Evolutionary conservation across 2,797 vertebrate species (phyloP), one percentile per base, ranked within the genome.

Genomic region (Eulemur mongoz): DNA sequence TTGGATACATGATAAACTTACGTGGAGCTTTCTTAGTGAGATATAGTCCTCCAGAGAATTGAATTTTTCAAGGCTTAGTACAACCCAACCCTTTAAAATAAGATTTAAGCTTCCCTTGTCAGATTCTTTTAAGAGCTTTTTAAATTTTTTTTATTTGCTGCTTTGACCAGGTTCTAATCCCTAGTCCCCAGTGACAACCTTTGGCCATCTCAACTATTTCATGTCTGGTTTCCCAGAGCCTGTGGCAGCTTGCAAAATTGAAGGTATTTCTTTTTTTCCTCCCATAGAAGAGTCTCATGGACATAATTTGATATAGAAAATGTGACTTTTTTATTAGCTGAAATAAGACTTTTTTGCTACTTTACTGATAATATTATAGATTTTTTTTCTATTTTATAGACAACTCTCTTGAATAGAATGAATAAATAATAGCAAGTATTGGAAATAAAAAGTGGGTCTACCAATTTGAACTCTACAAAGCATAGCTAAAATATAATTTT

Each of bases 1-100:
- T 98, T 98, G 98, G 98, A 98, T 98, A 98, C 98, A 98, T 98
- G 98, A 98, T 98, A 98, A 99, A 99, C 98, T 98, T 98, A 98
- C 91, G 94, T 97, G 98, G 98, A 97, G 96, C 97, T 98, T 98
- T 98, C 98, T 98, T 96, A 97, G 98, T 98, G 98, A 98, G 97
- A 98, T 98, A 98, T 98, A 98, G 98, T 97, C 82, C 98, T 98
- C 98, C 86, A 63, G 98, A 98, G 98, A 97, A 98, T 98, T 98
- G 98, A 98, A 98, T 98, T 98, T 98, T 98, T 98, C 98, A 98
- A 98, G 98, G 97, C 98, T 98, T 98, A 98, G 96, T 98, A 98
- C 94, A 97, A 96, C 97, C 73, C 97, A 97, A 94, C 97, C 95
- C 97, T 98, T 98, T 98, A 98, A 98, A 98, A 98, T 97, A 98